Evolutionary conservation across 1,140 invertebrate species (phyloP).

Genomic region (Monochamus saltuarius): DNA sequence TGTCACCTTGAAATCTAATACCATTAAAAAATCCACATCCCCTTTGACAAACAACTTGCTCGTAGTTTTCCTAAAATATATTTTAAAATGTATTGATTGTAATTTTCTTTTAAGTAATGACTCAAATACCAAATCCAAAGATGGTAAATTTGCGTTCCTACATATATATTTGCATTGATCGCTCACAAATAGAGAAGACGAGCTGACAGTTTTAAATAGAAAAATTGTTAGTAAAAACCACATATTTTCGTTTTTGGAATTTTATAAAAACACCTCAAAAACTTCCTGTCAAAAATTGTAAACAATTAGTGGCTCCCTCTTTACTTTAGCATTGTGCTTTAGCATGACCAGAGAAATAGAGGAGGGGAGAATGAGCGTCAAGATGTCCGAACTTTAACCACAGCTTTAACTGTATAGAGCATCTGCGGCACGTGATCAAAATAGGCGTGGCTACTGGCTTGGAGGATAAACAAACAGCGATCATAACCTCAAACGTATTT

Average conservation of each 20-base stretch:
- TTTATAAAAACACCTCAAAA: neutral
- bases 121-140: conserved; percentile 22
- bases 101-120: neutral
- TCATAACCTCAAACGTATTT: too few species aligned
- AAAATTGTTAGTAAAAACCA: neutral
- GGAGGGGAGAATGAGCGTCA: too few species aligned
- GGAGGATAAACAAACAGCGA: too few species aligned
- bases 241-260: neutral
- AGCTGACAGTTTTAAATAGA: neutral
- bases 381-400: too few species aligned
- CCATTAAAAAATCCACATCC: conserved; percentile 40
- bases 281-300: neutral
- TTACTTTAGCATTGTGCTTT: neutral
- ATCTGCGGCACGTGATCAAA: too few species aligned
- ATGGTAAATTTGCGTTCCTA: conserved; percentile 22
- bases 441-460: too few species aligned
- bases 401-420: too few species aligned
- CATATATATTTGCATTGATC: conserved; percentile 29
- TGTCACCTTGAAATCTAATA: conserved; percentile 31
- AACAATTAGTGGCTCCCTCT: neutral
- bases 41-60: conserved; percentile 35
- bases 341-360: too few species aligned
- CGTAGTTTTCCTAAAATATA: conserved; percentile 32
- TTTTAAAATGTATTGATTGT: neutral
- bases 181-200: conserved; percentile 5